Evolutionary conservation across 2,888 invertebrate genomes (phyloP), one percentile per base, ranked within the genome.

Genomic region (Agrotis segetum): DNA sequence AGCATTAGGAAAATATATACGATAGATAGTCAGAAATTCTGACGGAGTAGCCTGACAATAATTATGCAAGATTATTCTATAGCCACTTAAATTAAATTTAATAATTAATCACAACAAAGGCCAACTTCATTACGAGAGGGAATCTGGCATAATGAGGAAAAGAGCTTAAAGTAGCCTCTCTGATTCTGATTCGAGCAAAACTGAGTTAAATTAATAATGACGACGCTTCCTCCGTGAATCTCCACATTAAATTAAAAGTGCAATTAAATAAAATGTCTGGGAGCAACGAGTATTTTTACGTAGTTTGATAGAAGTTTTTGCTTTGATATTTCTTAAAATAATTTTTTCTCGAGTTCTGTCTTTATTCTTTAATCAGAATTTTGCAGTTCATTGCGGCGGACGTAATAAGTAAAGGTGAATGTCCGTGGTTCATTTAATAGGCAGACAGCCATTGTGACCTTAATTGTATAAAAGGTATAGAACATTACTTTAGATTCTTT

Each of bases 211-310:
- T 77, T 79, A 79, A 79, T 61, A 68, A 79, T 64, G 72, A 71
- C 55, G 74, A 68, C 61, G 62, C 62, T 67, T 59, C 63, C 34
- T 66, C 64, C 62, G 58, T 56, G 61, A 73, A 82, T 19, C 58
- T 71, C 67, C 29, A 73, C 61, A 81, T 77, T 78, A 78, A 69
- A 82, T 73, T 69, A 65, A 82, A 65, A 47, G 69, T 67, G 58
- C 67, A 78, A 82, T 82, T 82, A 70, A 69, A 77, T 78, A 40
- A 81, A 82, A 80, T 34, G 73, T 73, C 73, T 78, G 56, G 59
- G 44, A 67, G 78, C 29, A 66, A 71, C 46, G 40, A 56, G 60
- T 56, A 68, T 63, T 81, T 71, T 63, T 56, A 63, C 44, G 64
- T 9, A 63, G 60, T 55, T 53, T 64, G 55, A 56, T 50, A 67